Evolutionary conservation across 2,797 vertebrate genomes (phyloP), one percentile per base, ranked within the genome.

Genomic region (Gephyroberyx darwinii): DNA sequence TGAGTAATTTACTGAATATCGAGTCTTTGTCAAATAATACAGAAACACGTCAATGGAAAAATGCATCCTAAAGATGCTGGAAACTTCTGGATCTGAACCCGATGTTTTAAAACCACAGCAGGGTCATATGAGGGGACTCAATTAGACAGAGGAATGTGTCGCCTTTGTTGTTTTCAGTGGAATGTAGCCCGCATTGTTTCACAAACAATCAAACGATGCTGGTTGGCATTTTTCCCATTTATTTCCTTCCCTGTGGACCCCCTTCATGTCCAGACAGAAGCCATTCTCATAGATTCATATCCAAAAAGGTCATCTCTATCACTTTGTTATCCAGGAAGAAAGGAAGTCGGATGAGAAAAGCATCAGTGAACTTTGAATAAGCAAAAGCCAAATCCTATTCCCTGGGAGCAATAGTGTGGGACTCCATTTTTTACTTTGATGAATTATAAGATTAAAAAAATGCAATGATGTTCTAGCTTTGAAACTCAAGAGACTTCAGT

Each of bases 61-160:
- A 20, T 63, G 39, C 50, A 8, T 37, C 6, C 37, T 45, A 50
- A 77, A 84, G 67, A 74, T 16, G 22, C 83, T 84, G 72, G 85
- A 87, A 89, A 78, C 51, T 47, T 89, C 88, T 88, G 81, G 76
- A 68, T 79, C 52, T 50, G 64, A 80, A 43, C 45, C 47, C 39
- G 26, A 33, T 47, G 75, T 77, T 87, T 87, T 74, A 43, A 74
- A 77, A 74, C 57, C 65, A 30, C 33, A 5, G 65, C 53, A 16
- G 65, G 85, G 86, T 85, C 82, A 81, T 50, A 52, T 8, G 69
- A 71, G 80, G 71, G 54, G 58, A 60, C 68, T 84, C 84, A 73
- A 78, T 90, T 86, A 89, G 81, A 77, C 56, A 22, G 61, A 84
- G 90, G 91, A 94, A 94, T 93, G 88, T 80, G 77, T 92, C 59